Conservation (phyloP, 1,140 invertebrate species). For the Bombyx mandarina region DNA sequence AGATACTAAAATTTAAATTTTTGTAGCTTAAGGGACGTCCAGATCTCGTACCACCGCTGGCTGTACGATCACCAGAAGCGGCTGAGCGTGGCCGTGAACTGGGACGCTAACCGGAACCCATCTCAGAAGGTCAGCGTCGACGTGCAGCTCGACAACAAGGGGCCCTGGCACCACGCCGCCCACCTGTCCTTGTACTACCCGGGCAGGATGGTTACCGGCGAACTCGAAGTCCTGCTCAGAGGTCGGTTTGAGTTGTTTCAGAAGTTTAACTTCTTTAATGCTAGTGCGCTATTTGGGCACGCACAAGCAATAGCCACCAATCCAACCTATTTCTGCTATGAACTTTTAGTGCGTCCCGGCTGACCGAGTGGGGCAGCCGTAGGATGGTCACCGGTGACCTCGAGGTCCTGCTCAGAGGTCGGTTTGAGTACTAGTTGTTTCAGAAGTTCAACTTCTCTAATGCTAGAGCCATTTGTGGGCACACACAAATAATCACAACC, state of each 20-base stretch:
- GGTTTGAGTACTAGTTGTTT: too few relatives aligned
- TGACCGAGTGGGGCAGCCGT: too few relatives aligned
- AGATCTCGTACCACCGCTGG: slow-evolving; percentile 74
- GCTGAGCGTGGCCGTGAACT: slow-evolving; percentile 79
- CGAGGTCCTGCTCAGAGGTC: slow-evolving; percentile 53
- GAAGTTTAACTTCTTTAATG: too few relatives aligned
- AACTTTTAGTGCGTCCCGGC: too few relatives aligned
- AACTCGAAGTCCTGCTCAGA: slow-evolving; percentile 69
- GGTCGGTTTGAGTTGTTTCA: too few relatives aligned
- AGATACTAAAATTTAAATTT: neutral
- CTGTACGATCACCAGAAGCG: slow-evolving; percentile 74
- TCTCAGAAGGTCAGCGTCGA: slow-evolving; percentile 75
- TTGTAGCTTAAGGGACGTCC: slow-evolving; percentile 79
- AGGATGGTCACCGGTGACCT: slow-evolving; percentile 76
- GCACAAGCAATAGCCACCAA: too few relatives aligned
- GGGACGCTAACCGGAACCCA: slow-evolving; percentile 87
- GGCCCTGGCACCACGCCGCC: slow-evolving; percentile 73
- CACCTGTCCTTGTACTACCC: slow-evolving; percentile 79
- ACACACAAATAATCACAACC: too few relatives aligned
- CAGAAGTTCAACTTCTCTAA: too few relatives aligned
- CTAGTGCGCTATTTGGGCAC: too few relatives aligned
- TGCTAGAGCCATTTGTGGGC: too few relatives aligned
- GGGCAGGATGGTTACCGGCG: slow-evolving; percentile 77
- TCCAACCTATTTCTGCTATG: too few relatives aligned
- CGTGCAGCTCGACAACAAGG: slow-evolving; percentile 66